Evolutionary conservation across 2,113 vertebrate species (phyloP), one percentile per base, ranked within the genome.

Genomic region (Phylloscopus trochilus): DNA sequence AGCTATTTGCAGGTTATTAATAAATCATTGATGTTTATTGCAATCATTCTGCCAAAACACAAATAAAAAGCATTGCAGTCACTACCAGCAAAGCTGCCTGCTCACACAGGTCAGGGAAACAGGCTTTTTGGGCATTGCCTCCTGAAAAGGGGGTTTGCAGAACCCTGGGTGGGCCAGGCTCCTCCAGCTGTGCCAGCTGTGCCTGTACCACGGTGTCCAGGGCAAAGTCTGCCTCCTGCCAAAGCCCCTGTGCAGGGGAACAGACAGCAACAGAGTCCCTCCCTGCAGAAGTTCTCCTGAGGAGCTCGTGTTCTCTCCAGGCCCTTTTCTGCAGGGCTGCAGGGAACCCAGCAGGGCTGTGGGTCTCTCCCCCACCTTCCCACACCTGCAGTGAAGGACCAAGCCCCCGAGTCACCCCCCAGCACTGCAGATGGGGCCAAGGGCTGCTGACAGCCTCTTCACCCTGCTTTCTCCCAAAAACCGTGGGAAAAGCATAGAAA

Each of bases 1-100:
- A 73, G 92, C 58, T 51, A 41, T 79, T 60, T 60, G 49, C 62
- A 90, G 75, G 75, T 94, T 83, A 85, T 90, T 94, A 90, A 92
- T 85, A 93, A 94, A 60, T 83, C 15, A 67, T 83, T 85, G 70
- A 52, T 55, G 62, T 35, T 79, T 39, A 51, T 75, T 72, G 70
- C 75, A 35, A 59, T 4, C 33, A 59, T 79, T 55, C 62, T 83
- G 82, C 66, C 62, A 79, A 82, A 88, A 92, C 66, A 75, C 55
- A 59, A 59, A 72, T 35, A 60, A 53, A 47, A 82, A 89, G 47
- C 53, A 7, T 6, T 22, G 30, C 3, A 3, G 74, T 33, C 46
- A 15, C 72, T 46, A 24, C 37, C 72, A 77, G 67, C 51, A 69
- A 86, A 56, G 43, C 70, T 49, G 27, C 15, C 72, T 35, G 68